These are phyloP conservation scores for Daphoenositta chrysoptera DNA, from an alignment of 2,113 vertebrate species.

Conservation along the genomic window DNA sequence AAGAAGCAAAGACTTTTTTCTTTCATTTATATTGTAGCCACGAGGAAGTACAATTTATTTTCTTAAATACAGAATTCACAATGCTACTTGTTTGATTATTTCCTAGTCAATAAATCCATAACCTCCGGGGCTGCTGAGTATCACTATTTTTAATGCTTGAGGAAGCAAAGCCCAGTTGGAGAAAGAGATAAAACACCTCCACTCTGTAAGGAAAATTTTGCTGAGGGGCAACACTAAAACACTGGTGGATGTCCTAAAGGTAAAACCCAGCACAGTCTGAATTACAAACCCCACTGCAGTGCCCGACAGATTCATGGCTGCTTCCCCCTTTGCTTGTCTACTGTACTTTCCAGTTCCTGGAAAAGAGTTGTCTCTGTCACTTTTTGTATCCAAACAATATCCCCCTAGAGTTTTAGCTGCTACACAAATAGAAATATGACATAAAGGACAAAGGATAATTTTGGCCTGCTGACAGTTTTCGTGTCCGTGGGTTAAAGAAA, in stretches of 20 bases:
- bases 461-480: conserved; percentile 48
- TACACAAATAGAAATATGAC: conserved; percentile 59
- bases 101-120: background rate
- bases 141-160: background rate
- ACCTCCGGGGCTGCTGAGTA: background rate
- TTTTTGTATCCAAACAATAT: conserved; percentile 55
- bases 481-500: conserved; percentile 53
- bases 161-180: background rate
- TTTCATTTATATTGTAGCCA: background rate
- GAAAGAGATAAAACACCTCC: background rate
- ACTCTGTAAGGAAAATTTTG: background rate
- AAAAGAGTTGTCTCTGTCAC: conserved; percentile 40
- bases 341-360: conserved; percentile 45
- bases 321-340: background rate
- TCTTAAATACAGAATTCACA: background rate
- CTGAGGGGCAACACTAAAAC: background rate
- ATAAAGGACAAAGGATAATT: conserved; percentile 46
- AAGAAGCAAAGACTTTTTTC: background rate
- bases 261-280: background rate
- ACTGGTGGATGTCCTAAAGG: background rate
- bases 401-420: background rate
- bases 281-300: background rate
- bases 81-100: background rate
- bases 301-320: background rate
- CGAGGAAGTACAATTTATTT: background rate